These are phyloP conservation scores for Graptemys geographica DNA, from an alignment of 2,797 vertebrate genomes.

Conservation along the genomic window DNA sequence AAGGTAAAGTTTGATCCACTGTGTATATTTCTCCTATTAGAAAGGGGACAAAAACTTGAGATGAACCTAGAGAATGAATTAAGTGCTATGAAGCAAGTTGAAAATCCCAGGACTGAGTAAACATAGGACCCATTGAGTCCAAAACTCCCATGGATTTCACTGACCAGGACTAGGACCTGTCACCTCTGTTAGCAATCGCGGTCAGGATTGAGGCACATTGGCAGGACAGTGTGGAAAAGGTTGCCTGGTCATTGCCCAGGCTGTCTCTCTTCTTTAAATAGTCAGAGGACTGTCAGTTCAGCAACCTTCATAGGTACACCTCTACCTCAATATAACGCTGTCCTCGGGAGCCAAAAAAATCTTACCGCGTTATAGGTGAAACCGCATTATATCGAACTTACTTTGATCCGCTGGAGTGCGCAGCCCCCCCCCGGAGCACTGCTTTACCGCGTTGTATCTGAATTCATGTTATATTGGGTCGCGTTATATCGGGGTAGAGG, in stretches of 20 bases:
- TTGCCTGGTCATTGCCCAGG: background rate
- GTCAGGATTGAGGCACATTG: background rate
- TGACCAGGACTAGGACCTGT: background rate
- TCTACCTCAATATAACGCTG: no score
- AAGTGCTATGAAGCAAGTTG: background rate
- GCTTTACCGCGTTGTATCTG: no score
- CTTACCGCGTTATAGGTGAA: no score
- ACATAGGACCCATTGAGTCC: accelerated
- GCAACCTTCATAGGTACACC: background rate
- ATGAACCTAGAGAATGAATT: background rate
- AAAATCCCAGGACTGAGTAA: background rate
- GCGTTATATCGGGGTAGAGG: no score
- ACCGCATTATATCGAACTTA: no score
- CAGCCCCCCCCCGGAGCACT: no score
- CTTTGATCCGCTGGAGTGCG: no score
- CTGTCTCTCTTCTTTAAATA: slow-evolving; percentile 16
- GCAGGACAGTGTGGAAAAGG: background rate
- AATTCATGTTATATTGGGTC: no score
- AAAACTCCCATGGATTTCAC: background rate
- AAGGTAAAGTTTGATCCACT: background rate
- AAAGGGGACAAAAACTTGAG: background rate
- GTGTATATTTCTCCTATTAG: background rate
- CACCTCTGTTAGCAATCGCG: background rate
- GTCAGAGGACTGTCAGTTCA: background rate
- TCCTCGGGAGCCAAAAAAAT: no score